Percentiles rank a stretch among this genome's conserved stretches.
Conservation (phyloP, 2,797 vertebrate genomes). For the Myotis pilosus region DNA sequence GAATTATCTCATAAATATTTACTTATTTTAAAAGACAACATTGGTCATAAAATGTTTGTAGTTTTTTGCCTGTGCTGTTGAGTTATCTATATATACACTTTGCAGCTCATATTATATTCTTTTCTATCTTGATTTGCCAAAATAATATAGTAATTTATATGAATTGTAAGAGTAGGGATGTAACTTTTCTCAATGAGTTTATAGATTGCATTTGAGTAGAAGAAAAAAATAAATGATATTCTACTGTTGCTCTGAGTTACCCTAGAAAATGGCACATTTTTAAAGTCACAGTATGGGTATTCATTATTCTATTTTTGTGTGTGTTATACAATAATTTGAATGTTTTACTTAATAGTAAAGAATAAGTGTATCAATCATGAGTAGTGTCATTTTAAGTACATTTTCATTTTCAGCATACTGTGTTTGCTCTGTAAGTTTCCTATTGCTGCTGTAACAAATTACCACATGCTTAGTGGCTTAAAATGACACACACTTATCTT, state of each 20-base stretch:
- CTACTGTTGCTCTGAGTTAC: neutral
- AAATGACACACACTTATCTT: neutral
- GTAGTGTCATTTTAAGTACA: slow-evolving; percentile 28
- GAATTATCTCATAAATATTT: slow-evolving; percentile 22
- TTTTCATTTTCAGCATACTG: slow-evolving; percentile 25
- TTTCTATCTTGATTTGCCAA: neutral
- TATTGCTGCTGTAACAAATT: neutral
- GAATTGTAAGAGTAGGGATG: neutral
- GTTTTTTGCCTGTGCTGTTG: slow-evolving; percentile 9
- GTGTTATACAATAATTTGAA: slow-evolving; percentile 7
- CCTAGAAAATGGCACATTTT: slow-evolving; percentile 44
- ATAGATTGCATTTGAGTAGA: slow-evolving; percentile 24
- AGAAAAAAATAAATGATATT: slow-evolving; percentile 23
- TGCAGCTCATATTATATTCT: neutral
- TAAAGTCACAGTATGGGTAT: neutral
- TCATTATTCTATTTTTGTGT: slow-evolving; percentile 12
- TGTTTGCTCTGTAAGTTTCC: slow-evolving; percentile 26
- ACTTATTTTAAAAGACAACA: slow-evolving; percentile 46
- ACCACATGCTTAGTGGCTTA: neutral
- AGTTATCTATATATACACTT: slow-evolving; percentile 5
- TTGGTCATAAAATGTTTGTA: slow-evolving; percentile 23
- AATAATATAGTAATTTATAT: slow-evolving; percentile 12
- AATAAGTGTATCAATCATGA: neutral
- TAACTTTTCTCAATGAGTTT: slow-evolving; percentile 32
- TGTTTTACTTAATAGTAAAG: slow-evolving; percentile 37